phyloP scores from a whole-genome alignment of 2,888 invertebrate species.

The Oligia latruncula region DNA sequence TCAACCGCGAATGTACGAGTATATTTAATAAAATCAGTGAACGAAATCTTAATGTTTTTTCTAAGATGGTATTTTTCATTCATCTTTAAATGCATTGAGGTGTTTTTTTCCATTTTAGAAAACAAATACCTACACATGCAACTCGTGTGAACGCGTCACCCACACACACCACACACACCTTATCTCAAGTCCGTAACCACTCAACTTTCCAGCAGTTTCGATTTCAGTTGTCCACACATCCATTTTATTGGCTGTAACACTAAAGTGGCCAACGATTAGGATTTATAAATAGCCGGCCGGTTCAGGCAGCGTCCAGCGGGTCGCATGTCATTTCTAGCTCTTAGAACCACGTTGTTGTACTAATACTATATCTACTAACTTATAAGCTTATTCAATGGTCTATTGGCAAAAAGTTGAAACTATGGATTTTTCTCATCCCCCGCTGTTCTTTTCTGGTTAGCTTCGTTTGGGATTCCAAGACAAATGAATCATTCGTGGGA shows the following conservation, averaged over 20 bases:
- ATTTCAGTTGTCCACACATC: slow-evolving; percentile 40
- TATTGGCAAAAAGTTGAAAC: not conserved
- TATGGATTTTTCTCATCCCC: not conserved
- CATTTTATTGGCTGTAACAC: slow-evolving; percentile 52
- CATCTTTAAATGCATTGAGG: not conserved
- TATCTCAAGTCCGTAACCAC: slow-evolving; percentile 1
- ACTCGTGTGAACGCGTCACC: not conserved
- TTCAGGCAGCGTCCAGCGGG: slow-evolving; percentile 17
- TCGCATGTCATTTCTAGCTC: slow-evolving; percentile 37
- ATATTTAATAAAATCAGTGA: not conserved
- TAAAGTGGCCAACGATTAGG: slow-evolving; percentile 42
- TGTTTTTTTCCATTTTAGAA: not conserved
- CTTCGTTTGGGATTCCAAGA: too few relatives aligned
- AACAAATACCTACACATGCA: not conserved
- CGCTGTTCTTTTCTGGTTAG: not conserved
- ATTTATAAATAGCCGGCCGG: slow-evolving; percentile 54
- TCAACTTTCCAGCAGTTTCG: slow-evolving; percentile 49
- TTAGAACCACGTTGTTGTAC: slow-evolving; percentile 23
- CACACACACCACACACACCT: not conserved
- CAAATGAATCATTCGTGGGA: not conserved
- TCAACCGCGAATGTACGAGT: too few relatives aligned
- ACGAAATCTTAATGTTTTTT: not conserved
- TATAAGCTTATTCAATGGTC: not conserved
- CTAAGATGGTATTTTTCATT: not conserved
- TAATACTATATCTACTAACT: not conserved